Percentiles rank a stretch among this genome's conserved stretches.
Evolutionary conservation across 2,113 vertebrate genomes (phyloP).

Genomic region (Amblyornis subalaris): DNA sequence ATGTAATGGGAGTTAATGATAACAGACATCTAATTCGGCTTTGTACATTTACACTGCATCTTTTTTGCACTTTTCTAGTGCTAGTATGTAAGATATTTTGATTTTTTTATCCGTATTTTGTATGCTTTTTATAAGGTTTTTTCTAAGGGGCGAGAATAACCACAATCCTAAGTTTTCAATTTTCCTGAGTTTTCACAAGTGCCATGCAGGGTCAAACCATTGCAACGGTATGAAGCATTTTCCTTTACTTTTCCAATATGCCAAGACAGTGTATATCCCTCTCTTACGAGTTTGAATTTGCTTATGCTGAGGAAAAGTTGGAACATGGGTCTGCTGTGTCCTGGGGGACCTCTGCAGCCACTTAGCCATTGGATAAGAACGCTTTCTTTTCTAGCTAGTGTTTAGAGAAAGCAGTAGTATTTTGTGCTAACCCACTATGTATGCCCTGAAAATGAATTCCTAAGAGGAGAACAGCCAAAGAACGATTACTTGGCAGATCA

Average conservation of each 20-base stretch:
- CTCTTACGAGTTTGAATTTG: background rate
- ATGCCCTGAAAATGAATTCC: background rate
- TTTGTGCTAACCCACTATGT: background rate
- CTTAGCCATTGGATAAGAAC: background rate
- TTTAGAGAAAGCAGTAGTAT: background rate
- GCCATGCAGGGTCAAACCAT: background rate
- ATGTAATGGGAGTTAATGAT: background rate
- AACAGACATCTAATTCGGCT: background rate
- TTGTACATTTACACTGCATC: background rate
- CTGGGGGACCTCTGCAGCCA: background rate
- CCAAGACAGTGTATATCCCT: background rate
- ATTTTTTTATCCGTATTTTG: background rate
- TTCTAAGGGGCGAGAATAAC: background rate
- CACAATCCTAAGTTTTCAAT: background rate
- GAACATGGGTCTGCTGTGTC: background rate
- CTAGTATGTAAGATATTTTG: background rate
- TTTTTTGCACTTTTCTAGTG: background rate
- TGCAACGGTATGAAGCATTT: background rate
- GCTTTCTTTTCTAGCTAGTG: background rate
- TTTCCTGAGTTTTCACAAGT: background rate
- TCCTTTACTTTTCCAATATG: background rate
- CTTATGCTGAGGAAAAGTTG: background rate
- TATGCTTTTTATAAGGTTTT: background rate
- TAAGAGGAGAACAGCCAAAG: background rate
- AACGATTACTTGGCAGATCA: background rate